phyloP scores from a whole-genome alignment of 1,140 invertebrate species.

The Sinonovacula constricta region DNA sequence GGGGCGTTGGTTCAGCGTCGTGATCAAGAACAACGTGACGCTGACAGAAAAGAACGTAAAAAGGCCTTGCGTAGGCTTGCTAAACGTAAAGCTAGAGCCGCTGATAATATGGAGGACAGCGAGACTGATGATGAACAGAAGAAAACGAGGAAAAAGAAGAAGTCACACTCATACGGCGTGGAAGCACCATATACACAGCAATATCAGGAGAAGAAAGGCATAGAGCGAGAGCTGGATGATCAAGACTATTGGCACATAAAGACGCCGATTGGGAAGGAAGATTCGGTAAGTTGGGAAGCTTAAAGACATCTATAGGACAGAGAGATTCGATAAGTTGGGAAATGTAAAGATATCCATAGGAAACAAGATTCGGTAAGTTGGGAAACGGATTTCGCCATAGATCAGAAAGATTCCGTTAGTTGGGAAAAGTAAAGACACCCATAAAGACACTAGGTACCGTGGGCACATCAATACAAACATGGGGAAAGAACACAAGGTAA shows the following conservation, averaged over 20 bases:
- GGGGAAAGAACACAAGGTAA: too few relatives aligned
- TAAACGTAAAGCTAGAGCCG: background rate
- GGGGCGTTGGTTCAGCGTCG: constrained; percentile 2
- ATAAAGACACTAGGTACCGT: too few relatives aligned
- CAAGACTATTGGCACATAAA: constrained; percentile 32
- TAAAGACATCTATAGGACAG: too few relatives aligned
- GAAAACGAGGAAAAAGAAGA: background rate
- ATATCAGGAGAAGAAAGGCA: constrained; percentile 34
- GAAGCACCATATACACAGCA: constrained; percentile 21
- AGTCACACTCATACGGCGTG: background rate
- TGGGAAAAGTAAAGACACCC: too few relatives aligned
- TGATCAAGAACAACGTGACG: constrained; percentile 12
- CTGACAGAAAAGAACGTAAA: constrained; percentile 3
- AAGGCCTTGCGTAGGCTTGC: constrained; percentile 21
- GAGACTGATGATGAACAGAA: background rate
- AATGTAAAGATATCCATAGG: too few relatives aligned
- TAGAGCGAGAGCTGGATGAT: constrained; percentile 38
- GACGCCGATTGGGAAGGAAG: too few relatives aligned
- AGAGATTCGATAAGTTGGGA: too few relatives aligned
- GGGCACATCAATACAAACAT: too few relatives aligned
- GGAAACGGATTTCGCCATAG: too few relatives aligned
- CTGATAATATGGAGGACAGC: background rate
- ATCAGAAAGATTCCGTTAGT: too few relatives aligned
- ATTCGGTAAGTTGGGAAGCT: too few relatives aligned
- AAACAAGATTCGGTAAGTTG: too few relatives aligned